These are phyloP conservation scores for Chaetogeoica ovagalla DNA, from an alignment of 2,888 invertebrate genomes.

Conservation along the genomic window DNA sequence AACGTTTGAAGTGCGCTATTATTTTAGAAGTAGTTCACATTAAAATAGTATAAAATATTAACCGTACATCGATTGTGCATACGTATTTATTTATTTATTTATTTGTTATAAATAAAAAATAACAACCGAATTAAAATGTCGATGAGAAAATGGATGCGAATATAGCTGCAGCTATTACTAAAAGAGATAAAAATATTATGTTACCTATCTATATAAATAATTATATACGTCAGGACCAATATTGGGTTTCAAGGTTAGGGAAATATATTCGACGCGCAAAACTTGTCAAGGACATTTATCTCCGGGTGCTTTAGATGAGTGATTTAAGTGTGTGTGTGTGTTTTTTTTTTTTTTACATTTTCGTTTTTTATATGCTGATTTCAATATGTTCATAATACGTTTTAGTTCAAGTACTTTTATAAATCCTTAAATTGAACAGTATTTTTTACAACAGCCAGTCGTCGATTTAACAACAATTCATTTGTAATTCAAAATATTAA, in stretches of 20 bases:
- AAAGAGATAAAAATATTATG: background rate
- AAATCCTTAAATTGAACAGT: no score
- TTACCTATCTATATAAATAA: constrained; percentile 12
- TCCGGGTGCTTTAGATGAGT: background rate
- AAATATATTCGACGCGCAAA: constrained; percentile 4
- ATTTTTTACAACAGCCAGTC: no score
- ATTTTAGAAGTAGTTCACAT: background rate
- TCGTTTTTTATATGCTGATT: no score
- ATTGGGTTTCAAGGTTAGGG: constrained; percentile 20
- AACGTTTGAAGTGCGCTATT: background rate
- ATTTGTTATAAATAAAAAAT: background rate
- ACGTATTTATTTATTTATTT: background rate
- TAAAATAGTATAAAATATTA: no score
- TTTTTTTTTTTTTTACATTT: no score
- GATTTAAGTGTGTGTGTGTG: background rate
- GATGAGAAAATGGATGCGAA: background rate
- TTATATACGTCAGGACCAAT: constrained; percentile 17
- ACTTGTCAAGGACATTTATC: constrained; percentile 34
- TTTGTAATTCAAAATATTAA: no score
- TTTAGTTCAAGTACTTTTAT: no score
- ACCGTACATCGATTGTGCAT: no score
- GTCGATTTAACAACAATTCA: no score
- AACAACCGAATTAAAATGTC: constrained; percentile 18
- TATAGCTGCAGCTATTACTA: background rate
- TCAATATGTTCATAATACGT: no score